Evolutionary conservation across 2,888 invertebrate species (phyloP), one percentile per base, ranked within the genome.

Genomic region (Griposia aprilina): DNA sequence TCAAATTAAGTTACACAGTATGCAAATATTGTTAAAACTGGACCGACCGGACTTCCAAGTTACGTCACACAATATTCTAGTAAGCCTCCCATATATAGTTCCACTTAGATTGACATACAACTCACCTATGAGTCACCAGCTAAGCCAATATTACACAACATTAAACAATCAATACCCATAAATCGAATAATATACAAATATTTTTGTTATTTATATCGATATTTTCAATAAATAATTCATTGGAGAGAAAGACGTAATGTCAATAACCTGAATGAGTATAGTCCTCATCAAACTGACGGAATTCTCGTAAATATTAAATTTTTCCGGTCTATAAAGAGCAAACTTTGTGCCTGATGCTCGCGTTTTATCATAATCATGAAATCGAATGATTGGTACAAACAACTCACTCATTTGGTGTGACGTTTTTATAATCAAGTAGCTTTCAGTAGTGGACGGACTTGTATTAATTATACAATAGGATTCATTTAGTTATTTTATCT

Each of bases 191-290:
- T 4, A 13, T 6, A 78, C 23, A 76, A 76, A 52, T 74, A 4
- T 62, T 74, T 81, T 68, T 55, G 75, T 74, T 84, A 86, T 82
- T 77, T 78, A 79, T 76, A 65, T 67, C 68, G 70, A 67, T 81
- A 68, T 81, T 89, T 76, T 65, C 68, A 73, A 80, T 84, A 83
- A 85, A 86, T 90, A 89, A 89, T 82, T 89, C 89, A 90, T 83
- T 71, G 41, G n/a, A 60, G 52, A 76, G 79, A 85, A 87, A 87
- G 80, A 82, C 72, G 75, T 74, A 82, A 82, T 86, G 86, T 87
- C 90, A 88, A 87, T 89, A 89, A 85, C 84, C 85, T 50, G 81
- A 76, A 84, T 84, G 76, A 74, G 78, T 83, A 76, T 73, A 65
- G 59, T 86, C 45, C 76, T 79, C 85, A 70, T 88, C 86, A 82